Evolutionary conservation across 23 tunicate species (phyloP).

Genomic region (Phallusia fumigata): DNA sequence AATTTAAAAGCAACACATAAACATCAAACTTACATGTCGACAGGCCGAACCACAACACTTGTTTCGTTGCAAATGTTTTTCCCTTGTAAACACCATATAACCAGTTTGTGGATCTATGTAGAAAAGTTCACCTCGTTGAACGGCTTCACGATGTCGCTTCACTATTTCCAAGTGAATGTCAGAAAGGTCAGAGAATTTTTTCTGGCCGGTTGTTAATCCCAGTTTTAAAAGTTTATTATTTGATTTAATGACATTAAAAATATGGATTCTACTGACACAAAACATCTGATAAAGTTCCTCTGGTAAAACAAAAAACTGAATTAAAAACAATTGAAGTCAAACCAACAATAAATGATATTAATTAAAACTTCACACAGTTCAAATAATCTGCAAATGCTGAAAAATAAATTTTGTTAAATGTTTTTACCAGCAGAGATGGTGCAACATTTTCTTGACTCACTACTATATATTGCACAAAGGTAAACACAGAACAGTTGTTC

Average conservation of each 20-base stretch:
- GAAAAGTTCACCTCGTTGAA: conserved; percentile 1
- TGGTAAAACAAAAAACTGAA: background rate
- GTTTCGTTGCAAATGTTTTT: conserved; percentile 60
- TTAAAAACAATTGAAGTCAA: background rate
- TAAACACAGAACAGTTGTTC: background rate
- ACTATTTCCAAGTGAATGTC: conserved; percentile 43
- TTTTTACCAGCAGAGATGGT: background rate
- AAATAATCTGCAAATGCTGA: no score
- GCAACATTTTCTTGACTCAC: background rate
- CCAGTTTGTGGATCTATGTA: conserved; percentile 82
- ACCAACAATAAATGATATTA: background rate
- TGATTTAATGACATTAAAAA: no score
- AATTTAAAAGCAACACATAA: background rate
- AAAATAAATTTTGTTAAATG: no score
- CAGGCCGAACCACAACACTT: conserved; percentile 96
- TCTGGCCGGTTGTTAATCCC: no score
- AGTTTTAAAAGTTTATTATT: no score
- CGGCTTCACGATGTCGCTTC: conserved; percentile 56
- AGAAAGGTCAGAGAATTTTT: no score
- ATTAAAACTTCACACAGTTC: no score
- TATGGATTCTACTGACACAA: no score
- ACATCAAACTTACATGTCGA: conserved; percentile 67
- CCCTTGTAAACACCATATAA: conserved; percentile 55
- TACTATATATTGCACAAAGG: background rate
- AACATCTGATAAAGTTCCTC: no score